Percentiles rank a stretch among this genome's conserved stretches.
phyloP scores from a whole-genome alignment of 2,888 invertebrate genomes.

The Lycophotia porphyrea region DNA sequence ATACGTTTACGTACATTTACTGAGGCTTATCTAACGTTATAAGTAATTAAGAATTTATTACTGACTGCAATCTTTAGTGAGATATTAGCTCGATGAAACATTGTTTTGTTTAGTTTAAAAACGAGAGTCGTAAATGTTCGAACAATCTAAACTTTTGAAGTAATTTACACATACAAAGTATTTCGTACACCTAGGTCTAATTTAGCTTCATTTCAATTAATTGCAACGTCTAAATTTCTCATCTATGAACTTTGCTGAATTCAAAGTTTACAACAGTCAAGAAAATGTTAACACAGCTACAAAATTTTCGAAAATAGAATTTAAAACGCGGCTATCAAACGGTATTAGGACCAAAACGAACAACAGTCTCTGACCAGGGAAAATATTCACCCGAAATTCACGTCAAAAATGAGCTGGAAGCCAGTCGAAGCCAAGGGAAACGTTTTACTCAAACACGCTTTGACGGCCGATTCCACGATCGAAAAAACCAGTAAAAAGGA shows the following conservation, averaged over 20 bases:
- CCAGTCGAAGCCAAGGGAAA: not conserved
- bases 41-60: conserved; percentile 2
- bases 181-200: not conserved
- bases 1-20: not conserved
- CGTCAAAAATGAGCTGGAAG: not conserved
- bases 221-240: not conserved
- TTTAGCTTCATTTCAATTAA: not conserved
- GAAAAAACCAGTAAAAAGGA: conserved; percentile 9
- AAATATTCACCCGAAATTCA: not conserved
- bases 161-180: conserved; percentile 29
- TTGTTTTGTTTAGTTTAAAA: conserved; percentile 19
- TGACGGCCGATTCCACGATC: conserved; percentile 5
- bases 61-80: not conserved
- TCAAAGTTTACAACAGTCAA: not conserved
- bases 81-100: not conserved
- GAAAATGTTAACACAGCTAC: not conserved
- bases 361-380: not conserved
- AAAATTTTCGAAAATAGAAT: not conserved
- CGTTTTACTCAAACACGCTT: conserved; percentile 31
- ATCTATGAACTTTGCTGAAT: not conserved
- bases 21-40: not conserved
- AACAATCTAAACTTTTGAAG: conserved; percentile 21
- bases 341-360: not conserved
- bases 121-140: conserved; percentile 7
- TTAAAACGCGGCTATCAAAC: not conserved